These are phyloP conservation scores for Pipa parva DNA, from an alignment of 2,113 vertebrate species.

Conservation along the genomic window DNA sequence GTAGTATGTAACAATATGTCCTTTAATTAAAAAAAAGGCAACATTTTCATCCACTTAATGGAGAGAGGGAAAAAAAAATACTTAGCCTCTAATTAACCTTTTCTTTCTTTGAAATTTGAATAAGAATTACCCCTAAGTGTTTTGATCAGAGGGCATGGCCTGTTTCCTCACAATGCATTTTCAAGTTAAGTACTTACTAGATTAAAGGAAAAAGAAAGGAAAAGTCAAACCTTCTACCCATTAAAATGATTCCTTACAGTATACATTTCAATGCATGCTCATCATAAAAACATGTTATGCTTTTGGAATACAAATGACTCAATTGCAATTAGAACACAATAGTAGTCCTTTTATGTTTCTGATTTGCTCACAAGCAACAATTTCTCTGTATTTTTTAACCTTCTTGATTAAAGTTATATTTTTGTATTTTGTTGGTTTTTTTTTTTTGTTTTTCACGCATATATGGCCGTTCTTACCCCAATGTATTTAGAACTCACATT, in stretches of 20 bases:
- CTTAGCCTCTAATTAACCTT: conserved; percentile 1
- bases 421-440: too few species aligned
- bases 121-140: not conserved
- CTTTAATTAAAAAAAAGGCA: not conserved
- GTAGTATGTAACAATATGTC: not conserved
- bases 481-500: too few species aligned
- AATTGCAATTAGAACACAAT: too few species aligned
- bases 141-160: not conserved
- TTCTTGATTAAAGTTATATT: too few species aligned
- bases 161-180: not conserved
- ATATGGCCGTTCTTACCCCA: too few species aligned
- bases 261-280: too few species aligned
- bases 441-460: too few species aligned
- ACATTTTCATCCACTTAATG: not conserved
- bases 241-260: not conserved
- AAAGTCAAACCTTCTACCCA: not conserved
- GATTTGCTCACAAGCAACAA: too few species aligned
- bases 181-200: not conserved
- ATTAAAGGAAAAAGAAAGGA: not conserved
- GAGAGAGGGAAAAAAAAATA: not conserved
- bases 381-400: too few species aligned
- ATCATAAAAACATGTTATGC: too few species aligned
- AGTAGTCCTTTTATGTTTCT: too few species aligned
- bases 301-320: too few species aligned
- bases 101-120: not conserved